phyloP scores from a whole-genome alignment of 2,797 vertebrate genomes.

The Hybognathus amarus region DNA sequence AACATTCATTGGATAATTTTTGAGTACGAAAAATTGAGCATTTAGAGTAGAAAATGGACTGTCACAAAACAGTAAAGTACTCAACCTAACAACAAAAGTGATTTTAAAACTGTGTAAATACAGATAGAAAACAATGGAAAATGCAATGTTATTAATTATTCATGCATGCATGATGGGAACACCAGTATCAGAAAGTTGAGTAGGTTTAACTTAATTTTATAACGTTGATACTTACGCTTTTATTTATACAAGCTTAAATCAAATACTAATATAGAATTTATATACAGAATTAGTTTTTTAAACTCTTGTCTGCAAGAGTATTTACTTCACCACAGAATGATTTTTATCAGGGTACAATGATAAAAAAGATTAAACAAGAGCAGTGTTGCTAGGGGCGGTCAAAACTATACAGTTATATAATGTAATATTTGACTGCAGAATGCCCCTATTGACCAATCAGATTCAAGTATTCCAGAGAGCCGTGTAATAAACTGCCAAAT shows the following conservation, averaged over 20 bases:
- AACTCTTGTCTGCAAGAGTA: too few relatives aligned
- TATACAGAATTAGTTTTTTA: too few relatives aligned
- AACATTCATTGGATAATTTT: too few relatives aligned
- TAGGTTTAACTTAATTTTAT: too few relatives aligned
- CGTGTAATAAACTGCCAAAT: background rate
- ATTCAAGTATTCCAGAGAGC: constrained; percentile 2
- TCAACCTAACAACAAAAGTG: background rate
- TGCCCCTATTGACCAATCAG: background rate
- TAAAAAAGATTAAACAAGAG: background rate
- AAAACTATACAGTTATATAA: background rate
- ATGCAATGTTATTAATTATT: background rate
- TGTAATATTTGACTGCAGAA: background rate
- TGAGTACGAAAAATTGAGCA: too few relatives aligned
- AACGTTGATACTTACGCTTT: too few relatives aligned
- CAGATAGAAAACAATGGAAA: background rate
- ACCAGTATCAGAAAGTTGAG: too few relatives aligned
- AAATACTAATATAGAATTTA: too few relatives aligned
- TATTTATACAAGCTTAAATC: too few relatives aligned
- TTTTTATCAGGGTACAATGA: background rate
- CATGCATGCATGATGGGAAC: too few relatives aligned
- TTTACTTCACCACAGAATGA: background rate
- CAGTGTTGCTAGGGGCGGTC: background rate
- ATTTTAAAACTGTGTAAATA: background rate
- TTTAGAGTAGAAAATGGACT: too few relatives aligned
- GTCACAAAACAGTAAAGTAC: background rate